A percentile compares a stretch with the other conserved stretches of the same genome.
Evolutionary conservation across 2,888 invertebrate genomes (phyloP).

Genomic region (Tromatobia lineatoria): DNA sequence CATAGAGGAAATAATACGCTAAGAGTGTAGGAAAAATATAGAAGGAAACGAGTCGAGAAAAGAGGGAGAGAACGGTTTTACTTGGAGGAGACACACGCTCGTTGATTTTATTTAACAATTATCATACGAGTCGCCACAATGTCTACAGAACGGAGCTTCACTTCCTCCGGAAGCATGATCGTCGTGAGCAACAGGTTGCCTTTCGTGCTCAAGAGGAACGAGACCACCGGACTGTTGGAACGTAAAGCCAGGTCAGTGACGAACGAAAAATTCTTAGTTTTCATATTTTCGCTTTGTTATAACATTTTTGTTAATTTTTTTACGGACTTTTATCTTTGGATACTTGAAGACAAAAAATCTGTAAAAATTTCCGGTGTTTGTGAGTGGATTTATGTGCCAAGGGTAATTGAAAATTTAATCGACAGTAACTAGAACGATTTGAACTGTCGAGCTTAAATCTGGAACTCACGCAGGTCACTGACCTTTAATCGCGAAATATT

Average conservation of each 20-base stretch:
- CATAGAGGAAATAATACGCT: background rate
- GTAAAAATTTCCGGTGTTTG: too few species aligned
- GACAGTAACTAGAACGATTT: background rate
- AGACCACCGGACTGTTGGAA: slow-evolving; percentile 90
- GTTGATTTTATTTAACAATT: slow-evolving; percentile 24
- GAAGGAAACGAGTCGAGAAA: slow-evolving; percentile 11
- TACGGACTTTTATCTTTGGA: too few species aligned
- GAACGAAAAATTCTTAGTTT: slow-evolving; percentile 5
- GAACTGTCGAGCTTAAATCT: background rate
- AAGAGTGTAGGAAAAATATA: background rate
- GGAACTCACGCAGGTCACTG: background rate
- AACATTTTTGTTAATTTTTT: too few species aligned
- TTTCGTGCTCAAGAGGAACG: slow-evolving; percentile 93
- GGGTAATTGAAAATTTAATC: too few species aligned
- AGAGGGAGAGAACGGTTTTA: slow-evolving; percentile 51
- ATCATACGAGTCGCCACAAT: slow-evolving; percentile 70
- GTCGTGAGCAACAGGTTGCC: slow-evolving; percentile 97
- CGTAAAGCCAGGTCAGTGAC: slow-evolving; percentile 93
- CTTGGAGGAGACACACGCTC: slow-evolving; percentile 13
- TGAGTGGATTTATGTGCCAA: too few species aligned
- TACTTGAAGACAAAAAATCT: too few species aligned
- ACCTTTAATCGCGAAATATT: too few species aligned
- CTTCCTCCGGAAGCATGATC: slow-evolving; percentile 90
- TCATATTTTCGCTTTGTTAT: background rate
- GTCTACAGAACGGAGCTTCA: slow-evolving; percentile 82